Evolutionary conservation across 35 echinoderm and acorn worm genomes (phyloP), one percentile per base, ranked within the genome.

Genomic region (Eucidaris tribuloides): DNA sequence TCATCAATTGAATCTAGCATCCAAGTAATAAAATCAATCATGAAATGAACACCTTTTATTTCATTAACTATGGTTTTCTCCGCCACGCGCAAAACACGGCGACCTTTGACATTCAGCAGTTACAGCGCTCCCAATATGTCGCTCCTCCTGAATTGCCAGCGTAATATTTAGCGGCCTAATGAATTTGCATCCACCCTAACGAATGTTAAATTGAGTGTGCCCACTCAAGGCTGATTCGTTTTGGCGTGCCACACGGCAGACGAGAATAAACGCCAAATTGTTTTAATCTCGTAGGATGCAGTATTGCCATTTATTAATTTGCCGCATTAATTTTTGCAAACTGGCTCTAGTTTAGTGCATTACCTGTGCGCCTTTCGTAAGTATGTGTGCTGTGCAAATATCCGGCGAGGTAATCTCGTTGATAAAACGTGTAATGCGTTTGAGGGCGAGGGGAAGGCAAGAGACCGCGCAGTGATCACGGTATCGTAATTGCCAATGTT

Each of bases 1-100:
- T 74, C 28, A 74, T 74, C 68, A 74, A 74, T 74, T 74, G 28
- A 74, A 74, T 74, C 68, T 40, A 25, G 40, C 68, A 42, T 40
- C 7, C n/a, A 9, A 44, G 68, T 74, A 74, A 74, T 74, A 74
- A 40, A 74, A 74, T 74, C 68, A 74, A 74, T 74, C 68, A 74
- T 74, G 68, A 74, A 74, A 74, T 20, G 68, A 74, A 74, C 68
- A 74, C 68, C 68, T 74, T 74, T 74, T 74, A 74, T 74, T 74
- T 74, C 68, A 74, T 74, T 74, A 74, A 40, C 68, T 20, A 22
- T 2, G 44, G 41, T 19, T 0, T 74, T 40, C 44, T 40, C 37
- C 25, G 37, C 7, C 29, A 64, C 37, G 37, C 61, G 37, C 23
- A n/a, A n/a, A 64, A 34, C 25, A 27, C 3, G 41, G 40, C 41